Percentiles rank a stretch among this genome's conserved stretches.
phyloP scores from a whole-genome alignment of 53 echinoderm and acorn worm genomes.

The Stichopus horrens region DNA sequence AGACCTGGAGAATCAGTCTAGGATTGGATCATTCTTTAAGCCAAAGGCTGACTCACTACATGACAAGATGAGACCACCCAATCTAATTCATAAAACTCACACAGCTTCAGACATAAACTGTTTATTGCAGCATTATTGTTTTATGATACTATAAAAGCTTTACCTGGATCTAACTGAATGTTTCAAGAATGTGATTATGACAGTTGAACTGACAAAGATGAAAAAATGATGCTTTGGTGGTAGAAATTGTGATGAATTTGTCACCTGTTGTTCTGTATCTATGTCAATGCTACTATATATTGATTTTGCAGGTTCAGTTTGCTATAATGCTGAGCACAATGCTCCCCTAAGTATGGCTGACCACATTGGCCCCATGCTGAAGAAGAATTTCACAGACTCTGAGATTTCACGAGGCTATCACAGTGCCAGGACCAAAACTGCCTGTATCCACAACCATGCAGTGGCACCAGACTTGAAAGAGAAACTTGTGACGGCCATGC shows the following conservation, averaged over 20 bases:
- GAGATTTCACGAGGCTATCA: constrained; percentile 5
- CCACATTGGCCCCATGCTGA: constrained; percentile 6
- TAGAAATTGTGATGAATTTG: too few species aligned
- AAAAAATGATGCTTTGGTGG: too few species aligned
- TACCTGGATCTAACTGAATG: too few species aligned
- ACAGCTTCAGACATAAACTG: neutral
- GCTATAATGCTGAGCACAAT: constrained; percentile 25
- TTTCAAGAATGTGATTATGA: too few species aligned
- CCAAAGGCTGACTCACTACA: constrained; percentile 2
- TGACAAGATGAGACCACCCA: neutral
- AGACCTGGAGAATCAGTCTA: constrained; percentile 8
- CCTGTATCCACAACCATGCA: neutral
- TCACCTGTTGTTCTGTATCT: too few species aligned
- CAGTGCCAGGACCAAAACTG: constrained; percentile 25
- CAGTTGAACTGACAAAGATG: too few species aligned
- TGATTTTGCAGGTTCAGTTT: constrained; percentile 2
- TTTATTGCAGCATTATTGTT: too few species aligned
- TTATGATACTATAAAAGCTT: too few species aligned
- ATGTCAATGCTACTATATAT: too few species aligned
- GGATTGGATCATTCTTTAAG: neutral
- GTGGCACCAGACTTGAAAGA: neutral
- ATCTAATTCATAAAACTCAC: neutral
- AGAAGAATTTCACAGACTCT: constrained; percentile 21
- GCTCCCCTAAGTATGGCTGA: neutral
- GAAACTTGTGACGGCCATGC: constrained; percentile 11